Evolutionary conservation across 2,888 invertebrate genomes (phyloP), one percentile per base, ranked within the genome.

Genomic region (Shargacucullia verbasci): DNA sequence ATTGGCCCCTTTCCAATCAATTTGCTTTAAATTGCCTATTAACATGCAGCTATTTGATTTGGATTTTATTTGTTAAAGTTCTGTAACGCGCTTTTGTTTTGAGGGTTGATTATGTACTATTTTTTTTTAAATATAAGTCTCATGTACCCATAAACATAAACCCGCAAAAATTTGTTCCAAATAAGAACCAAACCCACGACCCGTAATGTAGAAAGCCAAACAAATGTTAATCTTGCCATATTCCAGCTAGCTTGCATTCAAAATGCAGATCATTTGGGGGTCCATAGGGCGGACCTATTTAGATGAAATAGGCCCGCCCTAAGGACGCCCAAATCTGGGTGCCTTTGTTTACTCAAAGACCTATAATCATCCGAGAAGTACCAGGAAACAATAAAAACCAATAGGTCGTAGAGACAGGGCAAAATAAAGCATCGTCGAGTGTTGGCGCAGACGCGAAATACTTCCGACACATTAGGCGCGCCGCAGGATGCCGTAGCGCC

Each of bases 381-480:
- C 39, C 10, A 54, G 35, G 20, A 14, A 43, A 53, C 37, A 35
- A 56, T 60, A 52, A 57, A 56, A 55, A 52, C 40, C 49, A 46
- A 64, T 58, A 59, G 43, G 37, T 37, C 40, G 59, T 57, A 53
- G 34, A 41, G 20, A 45, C 62, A 54, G 49, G 50, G 57, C 59
- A 69, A 75, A 73, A 78, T 56, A 78, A 73, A 70, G 43, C 48
- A 46, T 37, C 31, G 47, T 41, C 43, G 60, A 67, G 67, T 69
- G 60, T 54, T 57, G 40, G 56, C 48, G 59, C 64, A 46, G 62
- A 49, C 43, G 54, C 39, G 43, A 52, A 73, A 79, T 67, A 65
- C 70, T 79, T 80, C 74, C 76, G 73, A 73, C 74, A 79, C 81
- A 81, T 81, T 81, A 79, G 61, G 57, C 70, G 47, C 81, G 55